Evolutionary conservation across 2,797 vertebrate genomes (phyloP), one percentile per base, ranked within the genome.

Genomic region (Mionectes olivaceus): DNA sequence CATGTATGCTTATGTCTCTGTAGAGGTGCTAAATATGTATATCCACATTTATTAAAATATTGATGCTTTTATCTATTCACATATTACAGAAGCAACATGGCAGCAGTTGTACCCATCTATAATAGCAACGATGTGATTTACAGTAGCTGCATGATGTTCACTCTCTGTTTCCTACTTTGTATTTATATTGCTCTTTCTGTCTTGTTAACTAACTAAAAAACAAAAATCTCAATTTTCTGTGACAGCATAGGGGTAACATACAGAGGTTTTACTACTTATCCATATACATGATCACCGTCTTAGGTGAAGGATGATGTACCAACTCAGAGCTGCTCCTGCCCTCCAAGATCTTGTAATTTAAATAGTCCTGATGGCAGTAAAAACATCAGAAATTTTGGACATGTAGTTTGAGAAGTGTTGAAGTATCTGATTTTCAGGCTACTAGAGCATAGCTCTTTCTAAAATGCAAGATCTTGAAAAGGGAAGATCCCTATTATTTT

Each of bases 31-130:
- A 89, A 93, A 89, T 92, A 92, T 64, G 71, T 85, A 92, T 87
- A 92, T 50, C 30, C 41, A 71, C 68, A 60, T 87, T 93, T 94
- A 79, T 74, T 74, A 93, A 92, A 93, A 87, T 85, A 95, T 83
- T 77, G 78, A 77, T 89, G 37, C 30, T 93, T 94, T 91, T 93
- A 93, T 85, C 87, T 89, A 64, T 53, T 80, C 71, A 64, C 60
- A 85, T 60, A 85, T 35, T 77, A 52, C 56, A 80, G 68, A 83
- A 68, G 67, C 25, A 95, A 94, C 75, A 85, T 89, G 84, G 89
- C 63, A 92, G 81, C 28, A 75, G 46, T 46, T 60, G 30, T 46
- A 78, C 12, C 41, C 65, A 67, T 74, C 52, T 74, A 41, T 83
- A 95, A 76, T 27, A 71, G 28, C 70, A 83, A 77, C 80, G n/a